Evolutionary conservation across 2,888 invertebrate genomes (phyloP).

Genomic region (Aleiodes leptofemur): DNA sequence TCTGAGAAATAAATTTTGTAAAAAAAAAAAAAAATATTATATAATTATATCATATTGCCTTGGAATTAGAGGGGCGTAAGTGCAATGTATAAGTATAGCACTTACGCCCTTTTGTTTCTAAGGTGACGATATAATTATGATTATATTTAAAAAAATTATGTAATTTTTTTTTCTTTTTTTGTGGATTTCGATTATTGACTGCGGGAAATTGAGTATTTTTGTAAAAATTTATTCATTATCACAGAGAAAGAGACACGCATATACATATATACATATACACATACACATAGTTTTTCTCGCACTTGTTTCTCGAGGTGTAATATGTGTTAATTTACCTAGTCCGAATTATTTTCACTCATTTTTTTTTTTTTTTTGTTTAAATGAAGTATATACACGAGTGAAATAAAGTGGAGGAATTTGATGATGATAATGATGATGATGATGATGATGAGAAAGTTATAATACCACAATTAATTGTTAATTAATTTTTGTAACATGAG

Average conservation of each 20-base stretch:
- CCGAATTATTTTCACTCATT: constrained; percentile 59
- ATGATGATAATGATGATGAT: no score
- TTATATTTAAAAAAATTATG: no score
- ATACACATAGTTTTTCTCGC: background rate
- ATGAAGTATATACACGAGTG: no score
- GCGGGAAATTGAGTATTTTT: no score
- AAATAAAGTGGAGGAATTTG: background rate
- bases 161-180: background rate
- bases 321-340: constrained; percentile 60
- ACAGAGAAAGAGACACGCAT: background rate
- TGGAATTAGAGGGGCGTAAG: no score
- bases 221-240: background rate
- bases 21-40: no score
- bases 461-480: background rate
- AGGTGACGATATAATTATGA: no score
- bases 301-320: background rate
- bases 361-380: constrained; percentile 31
- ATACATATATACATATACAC: no score
- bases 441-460: background rate
- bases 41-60: no score
- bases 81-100: no score
- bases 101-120: no score
- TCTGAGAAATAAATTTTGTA: constrained; percentile 58
- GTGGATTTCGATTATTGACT: background rate
- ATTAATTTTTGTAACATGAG: background rate